These are phyloP conservation scores for Psilopogon haemacephalus DNA, from an alignment of 2,113 vertebrate genomes.

Conservation along the genomic window DNA sequence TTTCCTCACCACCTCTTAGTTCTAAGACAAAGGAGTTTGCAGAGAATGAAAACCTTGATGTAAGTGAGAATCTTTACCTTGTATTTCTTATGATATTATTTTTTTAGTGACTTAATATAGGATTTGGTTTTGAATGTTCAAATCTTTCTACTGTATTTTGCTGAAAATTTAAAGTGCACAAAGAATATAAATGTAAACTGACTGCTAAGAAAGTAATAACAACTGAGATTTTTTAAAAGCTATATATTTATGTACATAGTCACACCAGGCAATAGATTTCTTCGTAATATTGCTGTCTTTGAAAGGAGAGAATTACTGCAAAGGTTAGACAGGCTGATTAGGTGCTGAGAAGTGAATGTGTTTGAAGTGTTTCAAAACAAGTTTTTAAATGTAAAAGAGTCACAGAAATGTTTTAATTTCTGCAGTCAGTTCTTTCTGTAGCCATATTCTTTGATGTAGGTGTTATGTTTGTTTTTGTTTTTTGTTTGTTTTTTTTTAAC, in stretches of 20 bases:
- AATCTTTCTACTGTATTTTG: background rate
- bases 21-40: constrained; percentile 87
- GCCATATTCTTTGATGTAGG: background rate
- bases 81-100: background rate
- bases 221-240: background rate
- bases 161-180: background rate
- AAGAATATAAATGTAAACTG: background rate
- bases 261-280: background rate
- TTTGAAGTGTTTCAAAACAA: background rate
- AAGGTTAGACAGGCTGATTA: background rate
- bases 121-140: background rate
- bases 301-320: background rate
- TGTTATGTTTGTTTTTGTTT: background rate
- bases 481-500: background rate
- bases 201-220: background rate
- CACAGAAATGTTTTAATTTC: background rate
- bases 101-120: background rate
- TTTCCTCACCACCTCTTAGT: constrained; percentile 73
- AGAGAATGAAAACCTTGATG: constrained; percentile 90
- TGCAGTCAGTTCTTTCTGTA: background rate
- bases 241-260: background rate
- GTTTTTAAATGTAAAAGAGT: background rate
- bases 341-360: background rate
- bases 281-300: background rate
- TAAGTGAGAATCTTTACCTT: constrained; percentile 50